Percentiles rank a stretch among this genome's conserved stretches.
Evolutionary conservation across 2,888 invertebrate species (phyloP).

Genomic region (Herminia tarsipennalis): DNA sequence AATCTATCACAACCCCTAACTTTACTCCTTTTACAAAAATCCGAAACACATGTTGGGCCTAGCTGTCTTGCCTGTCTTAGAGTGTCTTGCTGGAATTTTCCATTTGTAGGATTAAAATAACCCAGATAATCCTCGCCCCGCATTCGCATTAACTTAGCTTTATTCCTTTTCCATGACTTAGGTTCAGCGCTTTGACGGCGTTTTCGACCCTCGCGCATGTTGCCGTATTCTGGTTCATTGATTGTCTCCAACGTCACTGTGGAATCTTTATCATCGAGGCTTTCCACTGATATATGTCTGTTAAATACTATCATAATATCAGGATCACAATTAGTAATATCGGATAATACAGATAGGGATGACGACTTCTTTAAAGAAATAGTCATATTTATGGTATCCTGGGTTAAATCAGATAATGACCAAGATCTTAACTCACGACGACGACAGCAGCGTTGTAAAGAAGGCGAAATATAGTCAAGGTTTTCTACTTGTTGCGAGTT

Average conservation of each 20-base stretch:
- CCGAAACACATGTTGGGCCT: constrained; percentile 1
- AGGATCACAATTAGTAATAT: too few species aligned
- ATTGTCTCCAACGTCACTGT: not conserved
- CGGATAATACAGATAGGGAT: not conserved
- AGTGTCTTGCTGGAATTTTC: constrained; percentile 1
- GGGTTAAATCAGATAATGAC: not conserved
- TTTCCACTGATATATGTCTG: not conserved
- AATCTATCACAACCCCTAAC: not conserved
- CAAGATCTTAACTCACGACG: not conserved
- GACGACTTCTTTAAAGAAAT: not conserved
- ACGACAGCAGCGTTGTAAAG: not conserved
- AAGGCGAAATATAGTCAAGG: not conserved
- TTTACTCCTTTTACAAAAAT: constrained; percentile 4
- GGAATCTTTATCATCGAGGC: not conserved
- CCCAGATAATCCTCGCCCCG: not conserved
- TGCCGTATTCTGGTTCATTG: not conserved
- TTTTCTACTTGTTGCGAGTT: not conserved
- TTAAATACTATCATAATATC: not conserved
- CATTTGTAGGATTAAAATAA: not conserved
- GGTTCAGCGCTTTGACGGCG: not conserved
- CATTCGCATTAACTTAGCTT: not conserved
- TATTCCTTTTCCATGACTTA: not conserved
- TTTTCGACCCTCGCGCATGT: not conserved
- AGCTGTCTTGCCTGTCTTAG: constrained; percentile 1
- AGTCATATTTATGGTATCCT: not conserved